A percentile compares a stretch with the other conserved stretches of the same genome.
Conservation (phyloP, 1,140 invertebrate species). For the Pachyrhynchus sulphureomaculatus region DNA sequence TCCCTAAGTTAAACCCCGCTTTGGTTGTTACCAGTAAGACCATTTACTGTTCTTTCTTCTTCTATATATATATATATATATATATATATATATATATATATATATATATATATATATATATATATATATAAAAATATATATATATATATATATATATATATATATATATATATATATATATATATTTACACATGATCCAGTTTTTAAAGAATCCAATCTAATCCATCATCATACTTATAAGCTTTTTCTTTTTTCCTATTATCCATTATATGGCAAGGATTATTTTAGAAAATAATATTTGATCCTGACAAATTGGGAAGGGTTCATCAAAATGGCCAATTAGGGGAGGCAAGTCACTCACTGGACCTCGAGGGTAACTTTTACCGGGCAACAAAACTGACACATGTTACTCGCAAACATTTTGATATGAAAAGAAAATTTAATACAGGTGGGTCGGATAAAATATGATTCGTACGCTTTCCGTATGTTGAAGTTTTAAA, state of each 20-base stretch:
- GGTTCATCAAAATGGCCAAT: slow-evolving; percentile 28
- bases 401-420: slow-evolving; percentile 26
- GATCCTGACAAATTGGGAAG: slow-evolving; percentile 33
- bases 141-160: too few species aligned
- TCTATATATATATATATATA: too few species aligned
- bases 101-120: too few species aligned
- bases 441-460: slow-evolving; percentile 16
- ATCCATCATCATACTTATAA: not conserved
- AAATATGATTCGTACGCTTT: slow-evolving; percentile 2
- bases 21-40: too few species aligned
- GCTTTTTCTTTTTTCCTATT: slow-evolving; percentile 7
- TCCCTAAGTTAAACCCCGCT: too few species aligned
- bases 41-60: too few species aligned
- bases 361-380: slow-evolving; percentile 15
- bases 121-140: too few species aligned
- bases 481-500: not conserved
- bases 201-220: too few species aligned
- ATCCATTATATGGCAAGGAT: slow-evolving; percentile 13
- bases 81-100: too few species aligned
- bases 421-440: slow-evolving; percentile 29
- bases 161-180: too few species aligned
- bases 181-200: too few species aligned
- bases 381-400: slow-evolving; percentile 27
- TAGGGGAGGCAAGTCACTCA: slow-evolving; percentile 18
- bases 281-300: slow-evolving; percentile 31